Conservation (phyloP, 2,888 invertebrate genomes). For the Salpingus planirostris region DNA sequence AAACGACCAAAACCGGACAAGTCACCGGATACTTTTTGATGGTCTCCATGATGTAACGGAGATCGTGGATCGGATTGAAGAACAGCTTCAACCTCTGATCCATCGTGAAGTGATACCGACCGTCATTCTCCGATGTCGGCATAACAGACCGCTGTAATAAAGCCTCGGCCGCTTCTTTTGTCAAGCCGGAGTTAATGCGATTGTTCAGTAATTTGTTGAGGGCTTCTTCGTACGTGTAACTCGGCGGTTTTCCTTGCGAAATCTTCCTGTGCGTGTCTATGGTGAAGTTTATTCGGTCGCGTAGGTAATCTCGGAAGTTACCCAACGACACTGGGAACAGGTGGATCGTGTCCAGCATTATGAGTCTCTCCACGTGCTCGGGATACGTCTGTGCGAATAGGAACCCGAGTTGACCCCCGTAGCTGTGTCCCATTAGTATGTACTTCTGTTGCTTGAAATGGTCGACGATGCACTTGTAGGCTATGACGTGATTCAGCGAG, state of each 20-base stretch:
- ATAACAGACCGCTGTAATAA: constrained; percentile 44
- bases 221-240: constrained; percentile 43
- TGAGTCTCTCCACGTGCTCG: constrained; percentile 37
- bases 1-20: constrained; percentile 37
- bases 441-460: constrained; percentile 31
- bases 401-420: constrained; percentile 45
- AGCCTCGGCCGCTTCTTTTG: constrained; percentile 41
- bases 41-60: constrained; percentile 29
- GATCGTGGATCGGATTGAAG: constrained; percentile 33
- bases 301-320: constrained; percentile 28
- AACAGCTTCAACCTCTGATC: constrained; percentile 47
- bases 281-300: constrained; percentile 36
- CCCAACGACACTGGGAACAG: constrained; percentile 22
- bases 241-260: constrained; percentile 22
- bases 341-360: constrained; percentile 40
- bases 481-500: constrained; percentile 40
- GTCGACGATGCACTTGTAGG: constrained; percentile 25
- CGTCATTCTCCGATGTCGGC: constrained; percentile 36
- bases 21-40: constrained; percentile 28
- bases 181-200: constrained; percentile 36
- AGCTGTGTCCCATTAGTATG: constrained; percentile 36
- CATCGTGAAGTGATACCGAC: constrained; percentile 46
- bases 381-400: constrained; percentile 40
- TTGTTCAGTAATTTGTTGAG: constrained; percentile 42
- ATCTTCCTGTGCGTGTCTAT: constrained; percentile 27